Base-by-base conservation (phyloP, 2,797 vertebrate species). In the Myotis pilosus region DNA sequence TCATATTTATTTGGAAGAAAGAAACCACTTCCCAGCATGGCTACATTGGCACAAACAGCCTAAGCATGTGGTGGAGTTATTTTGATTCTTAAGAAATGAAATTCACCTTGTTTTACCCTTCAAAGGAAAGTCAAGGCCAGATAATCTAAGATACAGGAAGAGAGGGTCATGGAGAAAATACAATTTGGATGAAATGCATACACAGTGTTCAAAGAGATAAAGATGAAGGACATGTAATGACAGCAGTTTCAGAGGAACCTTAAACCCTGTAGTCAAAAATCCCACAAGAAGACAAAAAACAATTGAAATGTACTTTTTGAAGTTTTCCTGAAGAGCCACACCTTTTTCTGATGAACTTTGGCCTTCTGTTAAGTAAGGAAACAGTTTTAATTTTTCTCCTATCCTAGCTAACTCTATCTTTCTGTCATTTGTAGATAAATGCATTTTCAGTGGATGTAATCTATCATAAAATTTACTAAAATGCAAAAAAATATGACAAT, bases 51-150 rank as follows among this genome's bases (percentile, higher is more conserved):
- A 71, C 23, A 62, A 75, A 86, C 19, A 87, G n/a, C 36, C 13
- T 71, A 96, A 89, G 55, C 76, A 72, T 75, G 66, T 36, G 55
- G 75, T 69, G 44, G 62, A 85, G 69, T 83, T 92, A 87, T 92
- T 96, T 95, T 87, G 81, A 85, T 79, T 94, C 94, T 79, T 71
- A 64, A 33, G 36, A 64, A 78, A 88, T 95, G 51, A 79, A 91
- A 89, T 90, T 83, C 69, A 95, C 96, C 78, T 79, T 95, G 57
- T 92, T 96, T 92, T 74, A 80, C 8, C 82, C 81, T 96, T 97
- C 90, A 91, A 95, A 96, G 51, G 53, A 87, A 97, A 94, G 78
- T 55, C 72, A 95, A 96, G 87, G 95, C 41, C 74, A 88, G 93
- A 96, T 82, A 72, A 93, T 89, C 69, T 89, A 62, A 74, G 84